A percentile compares a stretch with the other conserved stretches of the same genome.
phyloP scores from a whole-genome alignment of 2,797 vertebrate species.

The Ispidina picta region DNA sequence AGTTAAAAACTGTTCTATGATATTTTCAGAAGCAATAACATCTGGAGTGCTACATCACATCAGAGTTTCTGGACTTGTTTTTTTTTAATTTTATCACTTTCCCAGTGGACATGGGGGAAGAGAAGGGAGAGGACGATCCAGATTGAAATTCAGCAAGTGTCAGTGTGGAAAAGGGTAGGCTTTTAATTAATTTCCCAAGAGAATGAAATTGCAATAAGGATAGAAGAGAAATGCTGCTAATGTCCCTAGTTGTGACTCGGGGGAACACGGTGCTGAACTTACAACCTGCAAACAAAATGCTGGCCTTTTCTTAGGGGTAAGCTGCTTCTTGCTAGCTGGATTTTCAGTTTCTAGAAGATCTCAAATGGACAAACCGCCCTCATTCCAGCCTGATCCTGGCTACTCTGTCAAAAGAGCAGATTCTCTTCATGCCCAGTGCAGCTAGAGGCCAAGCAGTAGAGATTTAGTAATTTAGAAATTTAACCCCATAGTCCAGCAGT shows the following conservation, averaged over 20 bases:
- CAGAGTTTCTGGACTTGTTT: background rate
- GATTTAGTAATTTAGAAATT: background rate
- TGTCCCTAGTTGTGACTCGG: background rate
- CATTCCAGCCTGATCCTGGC: background rate
- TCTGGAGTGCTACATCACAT: background rate
- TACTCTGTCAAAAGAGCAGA: background rate
- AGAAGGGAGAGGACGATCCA: background rate
- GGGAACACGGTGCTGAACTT: background rate
- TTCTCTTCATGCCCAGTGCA: background rate
- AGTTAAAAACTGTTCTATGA: background rate
- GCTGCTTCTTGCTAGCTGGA: background rate
- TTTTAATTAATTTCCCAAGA: conserved; percentile 43
- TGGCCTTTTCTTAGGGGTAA: background rate
- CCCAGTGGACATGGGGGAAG: background rate
- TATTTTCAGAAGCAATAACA: background rate
- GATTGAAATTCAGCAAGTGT: background rate
- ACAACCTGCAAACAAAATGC: background rate
- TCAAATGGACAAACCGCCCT: background rate
- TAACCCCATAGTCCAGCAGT: background rate
- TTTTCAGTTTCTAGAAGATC: background rate
- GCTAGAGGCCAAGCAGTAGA: background rate
- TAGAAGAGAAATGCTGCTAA: background rate
- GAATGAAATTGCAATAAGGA: background rate
- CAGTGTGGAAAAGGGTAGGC: background rate
- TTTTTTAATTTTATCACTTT: background rate